phyloP scores from a whole-genome alignment of 2,888 invertebrate species.

The Alloplasta piceator region DNA sequence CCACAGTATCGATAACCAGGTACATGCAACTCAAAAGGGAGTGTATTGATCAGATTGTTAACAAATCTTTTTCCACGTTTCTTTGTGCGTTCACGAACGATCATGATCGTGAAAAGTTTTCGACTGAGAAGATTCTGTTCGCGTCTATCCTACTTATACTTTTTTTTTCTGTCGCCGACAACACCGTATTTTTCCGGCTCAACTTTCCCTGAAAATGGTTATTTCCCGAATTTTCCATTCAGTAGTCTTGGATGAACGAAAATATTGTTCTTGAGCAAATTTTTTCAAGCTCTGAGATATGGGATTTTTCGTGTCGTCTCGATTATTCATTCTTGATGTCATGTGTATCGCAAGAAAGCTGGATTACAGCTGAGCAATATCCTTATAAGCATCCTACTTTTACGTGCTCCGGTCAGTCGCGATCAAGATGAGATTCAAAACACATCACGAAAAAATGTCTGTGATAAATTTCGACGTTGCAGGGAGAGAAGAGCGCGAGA shows the following conservation, averaged over 20 bases:
- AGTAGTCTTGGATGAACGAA: not conserved
- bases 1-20: constrained; percentile 42
- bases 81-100: not conserved
- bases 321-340: not conserved
- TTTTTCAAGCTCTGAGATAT: constrained; percentile 1
- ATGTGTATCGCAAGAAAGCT: constrained; percentile 2
- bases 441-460: not conserved
- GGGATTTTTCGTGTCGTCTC: not conserved
- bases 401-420: not conserved
- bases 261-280: constrained; percentile 16
- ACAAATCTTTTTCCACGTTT: not conserved
- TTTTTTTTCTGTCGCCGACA: constrained; percentile 1
- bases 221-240: not conserved
- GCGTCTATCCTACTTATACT: not conserved
- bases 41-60: constrained; percentile 5
- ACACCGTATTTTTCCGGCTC: not conserved
- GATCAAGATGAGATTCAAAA: not conserved
- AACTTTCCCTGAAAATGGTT: constrained; percentile 7
- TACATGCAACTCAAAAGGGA: constrained; percentile 5
- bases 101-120: not conserved
- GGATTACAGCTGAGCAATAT: not conserved
- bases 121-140: not conserved
- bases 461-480: not conserved
- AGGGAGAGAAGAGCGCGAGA: not conserved
- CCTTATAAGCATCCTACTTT: not conserved